Evolutionary conservation across 2,888 invertebrate species (phyloP).

Genomic region (Ephialtes manifestator): DNA sequence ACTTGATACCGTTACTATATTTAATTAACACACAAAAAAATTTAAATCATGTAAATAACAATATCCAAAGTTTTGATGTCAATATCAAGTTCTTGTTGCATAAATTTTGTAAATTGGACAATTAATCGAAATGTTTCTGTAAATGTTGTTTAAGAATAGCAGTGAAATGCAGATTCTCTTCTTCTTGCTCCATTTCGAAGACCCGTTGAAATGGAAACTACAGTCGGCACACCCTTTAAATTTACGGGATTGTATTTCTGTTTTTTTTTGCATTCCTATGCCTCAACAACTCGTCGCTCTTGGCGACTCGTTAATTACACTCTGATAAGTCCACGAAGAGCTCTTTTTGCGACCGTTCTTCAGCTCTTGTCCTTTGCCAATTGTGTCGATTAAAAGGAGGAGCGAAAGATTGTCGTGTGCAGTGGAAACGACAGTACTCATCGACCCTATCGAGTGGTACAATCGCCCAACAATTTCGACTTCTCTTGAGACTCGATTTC

Average conservation of each 20-base stretch:
- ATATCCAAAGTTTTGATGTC: not conserved
- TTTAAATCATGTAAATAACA: not conserved
- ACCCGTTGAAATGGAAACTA: conserved; percentile 70
- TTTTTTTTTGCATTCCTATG: conserved; percentile 72
- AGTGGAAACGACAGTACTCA: conserved; percentile 8
- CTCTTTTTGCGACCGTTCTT: conserved; percentile 34
- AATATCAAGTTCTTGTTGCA: not conserved
- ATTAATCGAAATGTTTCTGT: not conserved
- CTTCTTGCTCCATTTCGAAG: conserved; percentile 76
- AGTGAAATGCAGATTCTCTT: no score
- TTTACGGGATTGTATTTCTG: conserved; percentile 82
- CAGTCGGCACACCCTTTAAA: conserved; percentile 72
- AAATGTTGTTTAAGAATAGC: not conserved
- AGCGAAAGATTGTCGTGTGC: conserved; percentile 35
- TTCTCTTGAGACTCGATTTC: conserved; percentile 59
- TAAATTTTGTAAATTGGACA: not conserved
- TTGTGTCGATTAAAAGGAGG: conserved; percentile 52
- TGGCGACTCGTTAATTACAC: conserved; percentile 79
- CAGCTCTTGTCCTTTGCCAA: conserved; percentile 28
- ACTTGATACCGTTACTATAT: not conserved
- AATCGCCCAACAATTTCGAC: conserved; percentile 39
- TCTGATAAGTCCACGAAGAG: conserved; percentile 74
- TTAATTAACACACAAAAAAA: not conserved
- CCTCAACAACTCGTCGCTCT: conserved; percentile 71
- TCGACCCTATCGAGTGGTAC: not conserved